These are phyloP conservation scores for Tyto alba DNA, from an alignment of 2,113 vertebrate species.

Conservation along the genomic window DNA sequence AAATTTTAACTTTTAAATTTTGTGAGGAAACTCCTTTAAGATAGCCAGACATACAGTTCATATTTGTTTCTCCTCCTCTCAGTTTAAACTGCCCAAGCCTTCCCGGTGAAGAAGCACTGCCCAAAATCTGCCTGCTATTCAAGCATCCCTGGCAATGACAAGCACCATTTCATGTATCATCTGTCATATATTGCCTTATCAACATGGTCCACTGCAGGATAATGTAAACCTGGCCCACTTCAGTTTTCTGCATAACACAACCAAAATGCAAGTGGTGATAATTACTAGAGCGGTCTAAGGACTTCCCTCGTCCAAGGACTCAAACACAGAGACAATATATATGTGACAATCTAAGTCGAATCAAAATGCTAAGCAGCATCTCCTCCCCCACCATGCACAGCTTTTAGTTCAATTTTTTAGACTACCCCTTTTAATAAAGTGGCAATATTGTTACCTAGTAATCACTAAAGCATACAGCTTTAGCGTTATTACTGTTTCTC, in stretches of 20 bases:
- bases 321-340: accelerated
- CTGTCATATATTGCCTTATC: conserved; percentile 17
- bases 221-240: conserved; percentile 5
- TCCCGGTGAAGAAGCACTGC: neutral
- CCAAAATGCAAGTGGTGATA: neutral
- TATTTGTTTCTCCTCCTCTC: neutral
- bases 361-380: neutral
- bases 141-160: conserved; percentile 7
- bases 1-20: neutral
- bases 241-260: neutral
- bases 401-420: neutral
- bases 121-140: conserved; percentile 45
- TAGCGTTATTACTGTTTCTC: neutral
- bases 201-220: neutral
- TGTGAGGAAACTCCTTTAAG: neutral
- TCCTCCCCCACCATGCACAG: neutral
- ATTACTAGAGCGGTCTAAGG: neutral
- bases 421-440: neutral
- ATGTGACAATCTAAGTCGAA: neutral
- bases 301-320: neutral
- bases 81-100: neutral
- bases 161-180: conserved; percentile 33
- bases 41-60: neutral
- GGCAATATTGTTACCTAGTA: neutral
- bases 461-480: neutral